Evolutionary conservation across 2,797 vertebrate species (phyloP), one percentile per base, ranked within the genome.

Genomic region (Octomys mimax): DNA sequence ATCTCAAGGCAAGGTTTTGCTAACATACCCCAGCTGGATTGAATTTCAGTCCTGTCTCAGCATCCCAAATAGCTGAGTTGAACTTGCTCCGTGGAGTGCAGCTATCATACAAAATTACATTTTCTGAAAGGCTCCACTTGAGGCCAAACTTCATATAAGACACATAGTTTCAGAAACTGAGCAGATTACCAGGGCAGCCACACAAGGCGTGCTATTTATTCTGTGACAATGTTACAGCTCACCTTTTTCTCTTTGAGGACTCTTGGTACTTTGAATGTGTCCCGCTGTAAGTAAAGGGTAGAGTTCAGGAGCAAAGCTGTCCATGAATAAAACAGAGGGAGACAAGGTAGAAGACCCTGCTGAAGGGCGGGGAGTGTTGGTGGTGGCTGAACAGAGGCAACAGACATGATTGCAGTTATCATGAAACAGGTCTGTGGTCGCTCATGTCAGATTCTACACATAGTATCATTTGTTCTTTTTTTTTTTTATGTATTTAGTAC

Each of bases 121-220:
- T 61, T 61, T 24, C 24, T 61, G 79, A 95, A 71, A 87, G 71
- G 91, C 94, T 93, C 90, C 13, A 5, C 78, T 83, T 89, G 52
- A 88, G 33, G 70, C 36, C 88, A 87, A 59, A 78, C 33, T 92
- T 91, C 54, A 87, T 39, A 28, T 9, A 81, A 96, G 87, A 88
- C 0, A 93, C 94, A 93, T 88, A 96, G 94, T 97, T 98, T 96
- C 92, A 85, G 97, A 96, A 92, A 36, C 21, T 36, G 93, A 71
- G 86, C 5, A 26, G 77, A 33, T 85, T 86, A n/a, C 3, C 4
- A 75, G 19, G 73, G 49, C 21, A 4, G 2, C 8, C 39, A 21
- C 90, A 28, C 83, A n/a, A n/a, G 66, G 8, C 54, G 85, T 16
- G 5, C n/a, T 68, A 49, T 7, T 42, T 68, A 54, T 10, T 52